phyloP scores from a whole-genome alignment of 2,888 invertebrate species.

The Tenthredo notha region DNA sequence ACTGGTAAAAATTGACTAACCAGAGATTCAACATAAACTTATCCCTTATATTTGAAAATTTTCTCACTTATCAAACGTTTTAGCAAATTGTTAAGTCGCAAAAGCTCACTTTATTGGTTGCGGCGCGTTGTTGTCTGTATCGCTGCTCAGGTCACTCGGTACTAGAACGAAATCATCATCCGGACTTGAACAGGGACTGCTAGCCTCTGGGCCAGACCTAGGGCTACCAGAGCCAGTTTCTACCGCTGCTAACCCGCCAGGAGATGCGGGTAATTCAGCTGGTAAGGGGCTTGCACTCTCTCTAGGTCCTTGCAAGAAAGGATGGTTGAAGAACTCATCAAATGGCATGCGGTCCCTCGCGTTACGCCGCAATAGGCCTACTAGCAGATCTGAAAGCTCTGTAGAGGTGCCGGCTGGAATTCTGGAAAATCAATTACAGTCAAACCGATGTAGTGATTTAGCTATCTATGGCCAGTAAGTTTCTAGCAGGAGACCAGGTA shows the following conservation, averaged over 20 bases:
- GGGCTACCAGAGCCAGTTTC: slow-evolving; percentile 64
- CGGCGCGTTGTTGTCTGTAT: slow-evolving; percentile 76
- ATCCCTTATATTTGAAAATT: background rate
- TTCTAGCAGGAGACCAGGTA: background rate
- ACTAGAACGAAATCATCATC: slow-evolving; percentile 77
- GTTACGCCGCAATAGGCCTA: slow-evolving; percentile 93
- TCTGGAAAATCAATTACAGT: slow-evolving; percentile 80
- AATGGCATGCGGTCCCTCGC: slow-evolving; percentile 97
- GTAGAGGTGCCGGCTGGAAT: slow-evolving; percentile 96
- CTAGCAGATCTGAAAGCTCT: slow-evolving; percentile 92
- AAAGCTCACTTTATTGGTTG: slow-evolving; percentile 70
- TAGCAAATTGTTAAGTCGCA: background rate
- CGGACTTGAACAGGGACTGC: slow-evolving; percentile 77
- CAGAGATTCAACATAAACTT: background rate
- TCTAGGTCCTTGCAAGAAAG: slow-evolving; percentile 87
- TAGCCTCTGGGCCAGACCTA: slow-evolving; percentile 70
- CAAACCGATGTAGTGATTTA: background rate
- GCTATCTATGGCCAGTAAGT: background rate
- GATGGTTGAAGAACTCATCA: slow-evolving; percentile 96
- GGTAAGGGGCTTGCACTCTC: slow-evolving; percentile 78
- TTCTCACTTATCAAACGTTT: background rate
- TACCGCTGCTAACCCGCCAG: slow-evolving; percentile 68
- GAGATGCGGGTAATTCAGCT: slow-evolving; percentile 73
- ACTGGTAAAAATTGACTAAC: background rate
- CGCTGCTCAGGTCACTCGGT: slow-evolving; percentile 75